Evolutionary conservation across 2,888 invertebrate genomes (phyloP), one percentile per base, ranked within the genome.

Genomic region (Gandaritis pyraliata): DNA sequence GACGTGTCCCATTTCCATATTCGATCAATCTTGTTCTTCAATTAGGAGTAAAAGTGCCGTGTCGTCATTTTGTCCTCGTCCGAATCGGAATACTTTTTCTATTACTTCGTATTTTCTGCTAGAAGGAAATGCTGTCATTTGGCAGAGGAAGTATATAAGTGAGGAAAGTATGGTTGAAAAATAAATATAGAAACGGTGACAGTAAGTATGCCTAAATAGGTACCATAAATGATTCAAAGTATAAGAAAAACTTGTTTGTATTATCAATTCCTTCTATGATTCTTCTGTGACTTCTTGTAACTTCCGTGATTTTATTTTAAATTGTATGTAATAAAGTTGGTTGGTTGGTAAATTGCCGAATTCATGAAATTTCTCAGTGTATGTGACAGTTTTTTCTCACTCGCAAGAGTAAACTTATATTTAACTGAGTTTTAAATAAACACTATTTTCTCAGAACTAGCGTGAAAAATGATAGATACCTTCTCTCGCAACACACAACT

Each of bases 11-110:
- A 68, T 70, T 66, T 70, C 66, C 68, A 70, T 68, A 66, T 64
- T 67, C 67, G 65, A 70, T 70, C 70, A 70, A 70, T 70, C 69
- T 70, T 70, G 65, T 60, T 64, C 66, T 70, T 68, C 68, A 70
- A 70, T 70, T 70, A 70, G 62, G 65, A 51, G 58, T 54, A 64
- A 66, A 69, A 68, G 67, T 65, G 60, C 64, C 54, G 55, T 62
- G 62, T 64, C 64, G 66, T 65, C 66, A 64, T 70, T 65, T 68
- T 68, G 65, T 64, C 67, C 52, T 49, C 23, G 23, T 23, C 50
- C 46, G 55, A 41, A 68, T 52, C 23, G 53, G 54, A 65, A 69
- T 64, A 63, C 57, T 58, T 65, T 59, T 46, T 60, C 30, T 48
- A 47, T 41, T 48, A n/a, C 43, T 15, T 30, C 10, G 43, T 43